Conservation (phyloP, 2,888 invertebrate genomes). For the Agrilus cyanescens region DNA sequence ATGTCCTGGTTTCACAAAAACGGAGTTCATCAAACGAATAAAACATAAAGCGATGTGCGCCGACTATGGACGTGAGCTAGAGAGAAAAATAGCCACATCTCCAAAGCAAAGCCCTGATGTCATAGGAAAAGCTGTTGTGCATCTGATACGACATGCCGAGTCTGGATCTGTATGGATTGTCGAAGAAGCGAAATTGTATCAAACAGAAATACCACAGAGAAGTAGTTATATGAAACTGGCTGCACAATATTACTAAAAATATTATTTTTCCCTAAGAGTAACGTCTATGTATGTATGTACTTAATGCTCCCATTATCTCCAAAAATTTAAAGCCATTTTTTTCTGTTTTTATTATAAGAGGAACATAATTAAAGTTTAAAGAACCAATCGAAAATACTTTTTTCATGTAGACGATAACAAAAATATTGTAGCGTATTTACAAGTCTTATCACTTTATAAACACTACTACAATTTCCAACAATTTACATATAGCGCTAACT, state of each 20-base stretch:
- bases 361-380: no score
- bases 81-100: conserved; percentile 14
- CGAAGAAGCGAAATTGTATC: conserved; percentile 26
- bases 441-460: no score
- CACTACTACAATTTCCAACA: no score
- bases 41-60: conserved; percentile 20
- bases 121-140: conserved; percentile 26
- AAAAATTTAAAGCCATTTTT: no score
- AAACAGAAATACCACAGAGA: conserved; percentile 21
- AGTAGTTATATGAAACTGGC: conserved; percentile 15
- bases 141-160: conserved; percentile 25
- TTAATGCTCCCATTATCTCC: no score
- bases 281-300: no score
- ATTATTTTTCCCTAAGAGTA: conserved; percentile 13
- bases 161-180: conserved; percentile 30
- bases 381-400: no score
- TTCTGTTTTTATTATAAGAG: no score
- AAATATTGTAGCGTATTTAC: no score
- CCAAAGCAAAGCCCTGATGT: conserved; percentile 25
- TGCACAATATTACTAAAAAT: conserved; percentile 16
- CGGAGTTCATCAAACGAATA: conserved; percentile 24
- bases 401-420: no score
- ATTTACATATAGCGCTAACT: no score
- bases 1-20: conserved; percentile 32
- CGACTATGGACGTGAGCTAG: conserved; percentile 18